A percentile compares a stretch with the other conserved stretches of the same genome.
These are phyloP conservation scores for Corynorhinus townsendii DNA, from an alignment of 2,113 vertebrate genomes.

Conservation along the genomic window DNA sequence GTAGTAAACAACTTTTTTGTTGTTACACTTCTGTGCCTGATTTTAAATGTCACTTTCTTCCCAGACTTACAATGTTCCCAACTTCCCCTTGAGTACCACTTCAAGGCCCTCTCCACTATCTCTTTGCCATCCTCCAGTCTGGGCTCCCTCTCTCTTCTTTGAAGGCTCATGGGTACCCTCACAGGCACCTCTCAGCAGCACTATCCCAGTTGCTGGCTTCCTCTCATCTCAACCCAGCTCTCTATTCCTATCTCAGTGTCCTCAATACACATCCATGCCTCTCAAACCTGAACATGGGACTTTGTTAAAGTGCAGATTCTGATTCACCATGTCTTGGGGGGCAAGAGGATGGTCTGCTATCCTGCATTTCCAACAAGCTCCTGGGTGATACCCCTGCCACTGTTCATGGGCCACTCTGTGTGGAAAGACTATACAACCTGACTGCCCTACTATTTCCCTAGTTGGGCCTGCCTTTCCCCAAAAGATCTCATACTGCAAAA, in stretches of 20 bases:
- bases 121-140: background rate
- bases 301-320: background rate
- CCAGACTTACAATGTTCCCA: background rate
- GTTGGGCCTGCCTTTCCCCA: background rate
- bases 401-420: background rate
- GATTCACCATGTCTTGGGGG: background rate
- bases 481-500: background rate
- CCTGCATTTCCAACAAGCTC: background rate
- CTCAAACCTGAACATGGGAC: background rate
- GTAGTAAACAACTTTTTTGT: background rate
- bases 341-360: background rate
- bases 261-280: background rate
- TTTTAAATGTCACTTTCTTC: background rate
- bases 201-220: background rate
- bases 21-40: background rate
- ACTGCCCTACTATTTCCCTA: background rate
- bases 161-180: background rate
- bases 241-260: accelerated
- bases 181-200: too few relatives aligned
- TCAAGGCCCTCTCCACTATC: background rate
- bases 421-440: accelerated
- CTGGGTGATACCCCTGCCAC: background rate
- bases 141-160: background rate
- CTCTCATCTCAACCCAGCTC: background rate
- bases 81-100: background rate